Evolutionary conservation across 2,888 invertebrate species (phyloP), one percentile per base, ranked within the genome.

Genomic region (Dorcus parallelipipedus): DNA sequence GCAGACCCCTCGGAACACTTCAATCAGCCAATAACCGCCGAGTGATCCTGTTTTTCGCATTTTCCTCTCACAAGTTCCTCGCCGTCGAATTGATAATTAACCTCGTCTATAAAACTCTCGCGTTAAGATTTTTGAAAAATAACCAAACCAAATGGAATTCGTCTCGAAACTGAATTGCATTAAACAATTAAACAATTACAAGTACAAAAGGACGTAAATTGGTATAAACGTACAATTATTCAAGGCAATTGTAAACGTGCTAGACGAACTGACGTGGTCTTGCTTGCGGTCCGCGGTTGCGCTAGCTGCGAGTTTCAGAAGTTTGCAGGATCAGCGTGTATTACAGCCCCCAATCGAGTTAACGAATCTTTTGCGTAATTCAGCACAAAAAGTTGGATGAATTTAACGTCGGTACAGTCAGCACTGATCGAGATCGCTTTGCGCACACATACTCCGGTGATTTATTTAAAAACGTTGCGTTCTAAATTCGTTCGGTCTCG

Each of bases 11-110:
- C 49, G 40, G 51, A 50, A 66, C 61, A 56, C 63, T 61, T 62
- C 64, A 71, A 71, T 71, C 71, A 69, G 64, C 70, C 69, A 69
- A 69, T 70, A 68, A 69, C 66, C 64, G 61, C 63, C 69, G 69
- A 69, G 69, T 70, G 69, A 67, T 66, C 66, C 66, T 67, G 64
- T 61, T 67, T 64, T 58, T 52, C 45, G 42, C 39, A 38, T 49
- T 52, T 38, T 39, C 54, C 56, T 63, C 61, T 61, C 62, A 59
- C 58, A 56, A 52, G 26, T 52, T 43, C 6, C 20, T 17, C 45
- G 9, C 45, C 23, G 23, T 9, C 23, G 23, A 45, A 10, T 10
- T 45, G 17, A 45, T 45, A 45, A 45, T 45, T 10, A 45, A 8
- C 14, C n/a, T 42, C 10, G 42, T 42, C 42, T 14, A 6, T 42